Base-by-base conservation (phyloP, 2,888 invertebrate species). In the Lepidochrysops patricia region DNA sequence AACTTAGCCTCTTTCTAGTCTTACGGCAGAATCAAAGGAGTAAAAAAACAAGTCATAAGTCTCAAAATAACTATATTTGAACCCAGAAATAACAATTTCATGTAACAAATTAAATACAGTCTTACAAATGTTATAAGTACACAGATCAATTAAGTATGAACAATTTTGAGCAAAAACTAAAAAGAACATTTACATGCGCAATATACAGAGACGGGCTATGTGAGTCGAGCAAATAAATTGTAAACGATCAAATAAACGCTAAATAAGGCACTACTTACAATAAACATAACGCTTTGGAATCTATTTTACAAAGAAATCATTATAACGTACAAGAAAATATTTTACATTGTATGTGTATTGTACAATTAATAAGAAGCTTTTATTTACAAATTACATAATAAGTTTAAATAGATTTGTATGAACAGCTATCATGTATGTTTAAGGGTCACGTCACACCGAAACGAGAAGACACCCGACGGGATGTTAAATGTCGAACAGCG, bases 71-170 rank as follows among this genome's bases (percentile, higher is more conserved):
- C 83, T 88, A 84, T 89, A 88, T 88, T 86, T 54, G 76, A 85
- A 86, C 82, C 79, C 82, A 82, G 82, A 82, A 76, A 82, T 84
- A 87, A 86, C 84, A 81, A 86, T 81, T 79, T 84, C 82, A 86
- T 82, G 84, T 84, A 88, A 88, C 81, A 82, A 84, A 84, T 81
- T 82, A 85, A 79, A 84, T 85, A 89, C 89, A 89, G 89, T 89
- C 89, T 89, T 88, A 87, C 84, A 79, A 87, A 84, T 89, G 87
- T 81, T 74, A 84, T 89, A 89, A 89, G 88, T 89, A 89, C 88
- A 80, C 73, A 82, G 80, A 80, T 81, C 77, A 72, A 75, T 70
- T 64, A 68, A 71, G 76, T 43, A 43, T 79, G 75, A 68, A 61
- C 67, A 80, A 82, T 80, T 80, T 84, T 86, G 84, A 86, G 84